Evolutionary conservation across 2,113 vertebrate genomes (phyloP).

Genomic region (Callipepla californica): DNA sequence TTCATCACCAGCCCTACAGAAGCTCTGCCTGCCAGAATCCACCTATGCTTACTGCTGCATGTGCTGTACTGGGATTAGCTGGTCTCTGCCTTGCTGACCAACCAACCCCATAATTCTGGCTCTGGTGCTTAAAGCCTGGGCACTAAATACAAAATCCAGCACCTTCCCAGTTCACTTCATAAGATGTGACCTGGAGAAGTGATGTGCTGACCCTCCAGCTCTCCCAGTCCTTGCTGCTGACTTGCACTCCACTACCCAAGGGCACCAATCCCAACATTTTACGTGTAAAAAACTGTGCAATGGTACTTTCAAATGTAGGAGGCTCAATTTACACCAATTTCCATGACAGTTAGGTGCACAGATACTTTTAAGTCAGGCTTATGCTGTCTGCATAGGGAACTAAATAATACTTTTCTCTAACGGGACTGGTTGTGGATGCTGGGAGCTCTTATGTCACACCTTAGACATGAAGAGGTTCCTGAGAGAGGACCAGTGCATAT

Average conservation of each 20-base stretch:
- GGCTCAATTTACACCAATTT: background rate
- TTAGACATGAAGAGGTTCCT: background rate
- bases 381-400: background rate
- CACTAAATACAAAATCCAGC: background rate
- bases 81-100: background rate
- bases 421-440: background rate
- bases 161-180: background rate
- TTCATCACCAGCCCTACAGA: background rate
- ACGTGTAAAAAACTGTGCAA: background rate
- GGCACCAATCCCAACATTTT: background rate
- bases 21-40: background rate
- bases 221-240: background rate
- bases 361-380: background rate
- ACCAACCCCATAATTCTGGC: background rate
- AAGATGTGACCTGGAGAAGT: background rate
- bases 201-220: background rate
- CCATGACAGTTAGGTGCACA: background rate
- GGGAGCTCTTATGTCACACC: rapidly evolving
- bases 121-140: background rate
- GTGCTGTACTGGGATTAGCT: too few relatives aligned
- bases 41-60: rapidly evolving
- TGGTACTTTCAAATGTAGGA: background rate
- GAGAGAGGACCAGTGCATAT: background rate
- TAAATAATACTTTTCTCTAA: background rate
- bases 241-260: background rate